These are phyloP conservation scores for Eubucco bourcierii DNA, from an alignment of 2,113 vertebrate species.

Conservation along the genomic window DNA sequence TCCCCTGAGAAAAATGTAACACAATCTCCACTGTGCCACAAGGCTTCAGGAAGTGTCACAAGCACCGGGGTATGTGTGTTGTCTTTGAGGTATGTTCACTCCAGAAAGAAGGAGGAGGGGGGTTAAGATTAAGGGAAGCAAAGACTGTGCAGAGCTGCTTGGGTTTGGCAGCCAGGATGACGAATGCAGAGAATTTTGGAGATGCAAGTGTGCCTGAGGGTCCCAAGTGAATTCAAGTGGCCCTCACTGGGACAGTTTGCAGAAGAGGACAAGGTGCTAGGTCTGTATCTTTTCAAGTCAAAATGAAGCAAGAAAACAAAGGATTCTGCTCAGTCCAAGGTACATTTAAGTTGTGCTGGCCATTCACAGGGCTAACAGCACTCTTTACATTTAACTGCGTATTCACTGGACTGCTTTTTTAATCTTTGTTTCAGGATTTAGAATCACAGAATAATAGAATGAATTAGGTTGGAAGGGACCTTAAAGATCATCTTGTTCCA, in stretches of 20 bases:
- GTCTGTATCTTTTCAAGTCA: not conserved
- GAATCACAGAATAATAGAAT: not conserved
- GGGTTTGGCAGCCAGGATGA: not conserved
- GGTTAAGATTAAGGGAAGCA: not conserved
- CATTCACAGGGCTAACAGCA: not conserved
- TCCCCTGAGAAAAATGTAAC: not conserved
- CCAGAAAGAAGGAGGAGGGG: not conserved
- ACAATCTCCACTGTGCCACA: not conserved
- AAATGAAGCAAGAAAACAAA: not conserved
- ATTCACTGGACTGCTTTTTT: not conserved
- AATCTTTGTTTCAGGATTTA: not conserved
- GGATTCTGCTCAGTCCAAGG: not conserved
- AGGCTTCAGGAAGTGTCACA: not conserved
- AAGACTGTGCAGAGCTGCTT: accelerated
- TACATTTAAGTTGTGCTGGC: not conserved
- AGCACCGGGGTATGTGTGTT: no score
- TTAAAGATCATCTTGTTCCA: no score
- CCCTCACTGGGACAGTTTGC: not conserved
- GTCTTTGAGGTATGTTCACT: not conserved
- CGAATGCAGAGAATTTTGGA: not conserved
- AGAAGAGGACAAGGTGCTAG: not conserved
- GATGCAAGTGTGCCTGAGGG: not conserved
- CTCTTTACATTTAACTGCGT: not conserved
- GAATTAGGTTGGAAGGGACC: no score
- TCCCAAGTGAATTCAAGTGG: not conserved